phyloP scores from a whole-genome alignment of 2,888 invertebrate genomes.

The Cryptocephalus moraei region DNA sequence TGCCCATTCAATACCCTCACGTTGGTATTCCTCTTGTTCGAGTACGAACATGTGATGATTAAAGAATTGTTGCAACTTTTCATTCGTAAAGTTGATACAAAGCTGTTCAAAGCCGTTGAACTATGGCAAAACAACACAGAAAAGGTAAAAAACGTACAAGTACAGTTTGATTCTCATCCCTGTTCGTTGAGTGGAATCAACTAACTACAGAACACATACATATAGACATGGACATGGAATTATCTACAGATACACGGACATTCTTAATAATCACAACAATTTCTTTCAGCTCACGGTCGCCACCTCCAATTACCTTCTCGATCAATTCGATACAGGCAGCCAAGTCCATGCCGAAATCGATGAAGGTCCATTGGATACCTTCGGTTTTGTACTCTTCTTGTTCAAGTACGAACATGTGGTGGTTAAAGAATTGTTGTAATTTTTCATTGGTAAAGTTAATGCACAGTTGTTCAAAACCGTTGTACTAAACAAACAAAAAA shows the following conservation, averaged over 20 bases:
- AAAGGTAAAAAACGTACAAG: constrained; percentile 13
- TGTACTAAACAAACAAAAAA: constrained; percentile 50
- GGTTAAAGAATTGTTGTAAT: constrained; percentile 97
- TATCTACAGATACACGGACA: no score
- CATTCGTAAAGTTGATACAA: constrained; percentile 91
- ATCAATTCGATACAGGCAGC: constrained; percentile 92
- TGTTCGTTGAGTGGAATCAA: constrained; percentile 23
- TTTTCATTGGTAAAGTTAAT: constrained; percentile 98
- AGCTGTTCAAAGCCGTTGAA: constrained; percentile 88
- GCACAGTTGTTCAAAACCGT: constrained; percentile 96
- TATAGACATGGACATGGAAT: neutral
- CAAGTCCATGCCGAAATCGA: constrained; percentile 96
- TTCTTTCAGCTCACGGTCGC: no score
- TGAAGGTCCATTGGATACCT: constrained; percentile 92
- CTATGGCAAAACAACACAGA: constrained; percentile 40
- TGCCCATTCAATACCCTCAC: constrained; percentile 84
- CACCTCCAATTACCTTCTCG: constrained; percentile 63
- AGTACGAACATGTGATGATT: constrained; percentile 91
- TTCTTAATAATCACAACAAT: no score
- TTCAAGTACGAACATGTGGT: constrained; percentile 96
- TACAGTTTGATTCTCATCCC: constrained; percentile 18
- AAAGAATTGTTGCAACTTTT: constrained; percentile 90
- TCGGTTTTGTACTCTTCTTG: constrained; percentile 94
- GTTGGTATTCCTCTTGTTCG: constrained; percentile 87
- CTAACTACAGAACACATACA: constrained; percentile 3